phyloP scores from a whole-genome alignment of 2,888 invertebrate genomes.

The Cosmia pyralina region DNA sequence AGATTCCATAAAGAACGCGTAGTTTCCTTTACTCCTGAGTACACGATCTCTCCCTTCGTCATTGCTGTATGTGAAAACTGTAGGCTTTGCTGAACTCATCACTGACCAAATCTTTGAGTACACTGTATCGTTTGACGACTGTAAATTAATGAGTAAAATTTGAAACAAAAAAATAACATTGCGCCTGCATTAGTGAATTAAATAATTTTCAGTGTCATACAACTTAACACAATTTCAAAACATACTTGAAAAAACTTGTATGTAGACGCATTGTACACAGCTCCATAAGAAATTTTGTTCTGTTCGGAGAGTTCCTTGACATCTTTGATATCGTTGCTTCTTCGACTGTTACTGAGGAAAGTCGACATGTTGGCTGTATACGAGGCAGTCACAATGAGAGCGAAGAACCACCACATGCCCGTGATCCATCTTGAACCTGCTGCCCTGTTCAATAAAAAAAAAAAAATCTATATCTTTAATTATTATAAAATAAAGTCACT shows the following conservation, averaged over 20 bases:
- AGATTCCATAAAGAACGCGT: constrained; percentile 99
- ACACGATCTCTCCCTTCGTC: constrained; percentile 96
- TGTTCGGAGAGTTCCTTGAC: constrained; percentile 96
- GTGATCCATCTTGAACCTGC: constrained; percentile 96
- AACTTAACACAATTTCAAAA: constrained; percentile 5
- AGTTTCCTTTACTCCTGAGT: constrained; percentile 92
- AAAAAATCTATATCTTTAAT: too few relatives aligned
- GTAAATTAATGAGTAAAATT: constrained; percentile 33
- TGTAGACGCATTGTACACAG: constrained; percentile 94
- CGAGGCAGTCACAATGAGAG: constrained; percentile 96
- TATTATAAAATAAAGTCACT: too few relatives aligned
- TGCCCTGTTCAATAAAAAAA: constrained; percentile 90
- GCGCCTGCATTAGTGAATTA: background rate
- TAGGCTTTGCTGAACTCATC: constrained; percentile 95
- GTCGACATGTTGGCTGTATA: constrained; percentile 94
- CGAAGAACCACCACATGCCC: constrained; percentile 98
- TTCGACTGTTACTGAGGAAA: constrained; percentile 94
- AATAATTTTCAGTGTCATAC: background rate
- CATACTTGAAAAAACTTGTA: constrained; percentile 95
- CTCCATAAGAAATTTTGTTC: constrained; percentile 96
- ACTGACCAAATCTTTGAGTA: constrained; percentile 97
- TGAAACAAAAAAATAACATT: background rate
- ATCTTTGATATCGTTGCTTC: constrained; percentile 94
- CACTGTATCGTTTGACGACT: constrained; percentile 95
- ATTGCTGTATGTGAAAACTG: constrained; percentile 94